Base-by-base conservation (phyloP, 2,797 vertebrate species). In the Acanthiza pusilla region DNA sequence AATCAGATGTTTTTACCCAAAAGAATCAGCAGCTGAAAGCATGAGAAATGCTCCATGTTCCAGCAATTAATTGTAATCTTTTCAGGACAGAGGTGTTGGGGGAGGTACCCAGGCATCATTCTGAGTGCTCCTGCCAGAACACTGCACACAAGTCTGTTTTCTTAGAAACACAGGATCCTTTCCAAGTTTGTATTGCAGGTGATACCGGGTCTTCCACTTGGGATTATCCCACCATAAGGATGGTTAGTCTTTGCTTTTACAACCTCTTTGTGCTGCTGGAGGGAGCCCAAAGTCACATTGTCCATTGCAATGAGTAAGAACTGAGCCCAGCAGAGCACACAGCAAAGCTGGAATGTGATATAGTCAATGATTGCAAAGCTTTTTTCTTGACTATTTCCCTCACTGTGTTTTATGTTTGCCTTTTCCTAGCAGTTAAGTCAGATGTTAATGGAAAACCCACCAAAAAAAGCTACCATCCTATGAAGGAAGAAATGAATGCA, bases 381-480 rank as follows among this genome's bases (percentile, higher is more conserved):
- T 88, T 82, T 85, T 91, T 89, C 72, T 63, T 89, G 60, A 83
- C 65, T 74, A 34, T 84, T 71, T 92, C 26, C 77, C 50, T 74
- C 82, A 68, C 72, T 76, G 91, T 94, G 23, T 60, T 92, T 97
- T 90, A 94, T 67, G 68, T 89, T 96, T 96, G 92, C 90, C 62
- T 96, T 94, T 57, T 32, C 9, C 84, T 76, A 95, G 67, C 86
- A 93, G 80, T 81, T 80, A 93, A 95, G 95, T 93, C 83, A 92
- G 92, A 91, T 96, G 96, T 93, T 96, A 97, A 97, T 97, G 97
- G 95, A 96, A 97, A 97, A 96, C 43, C 26, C 96, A 94, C 96
- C 97, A 38, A 91, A 97, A 96, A 93, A 60, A 62, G 61, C 76
- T 96, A 90, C 97, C 96, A 94, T 93, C 70, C 78, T 94, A 85